Evolutionary conservation across 2,113 vertebrate species (phyloP).

Genomic region (Callorhinus ursinus): DNA sequence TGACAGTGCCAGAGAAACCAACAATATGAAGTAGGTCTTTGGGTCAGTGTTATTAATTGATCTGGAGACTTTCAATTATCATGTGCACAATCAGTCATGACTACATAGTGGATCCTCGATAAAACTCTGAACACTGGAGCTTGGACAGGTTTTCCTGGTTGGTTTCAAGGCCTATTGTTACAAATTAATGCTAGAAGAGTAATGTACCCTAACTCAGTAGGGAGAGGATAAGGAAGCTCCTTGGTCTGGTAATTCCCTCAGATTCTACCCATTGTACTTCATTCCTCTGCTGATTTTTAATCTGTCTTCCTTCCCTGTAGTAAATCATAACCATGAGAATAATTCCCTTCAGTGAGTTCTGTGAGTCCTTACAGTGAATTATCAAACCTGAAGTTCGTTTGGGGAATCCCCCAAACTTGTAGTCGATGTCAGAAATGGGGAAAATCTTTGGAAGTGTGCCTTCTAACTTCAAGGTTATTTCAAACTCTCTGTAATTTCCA

Average conservation of each 20-base stretch:
- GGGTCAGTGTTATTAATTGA: background rate
- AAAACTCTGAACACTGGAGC: background rate
- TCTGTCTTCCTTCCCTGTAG: background rate
- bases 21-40: background rate
- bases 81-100: background rate
- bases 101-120: background rate
- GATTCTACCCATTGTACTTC: background rate
- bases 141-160: background rate
- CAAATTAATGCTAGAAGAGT: background rate
- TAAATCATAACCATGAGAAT: background rate
- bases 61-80: background rate
- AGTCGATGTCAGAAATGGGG: background rate
- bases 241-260: background rate
- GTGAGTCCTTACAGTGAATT: background rate
- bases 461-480: background rate
- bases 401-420: background rate
- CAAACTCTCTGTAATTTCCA: background rate
- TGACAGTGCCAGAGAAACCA: background rate
- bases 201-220: background rate
- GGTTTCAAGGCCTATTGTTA: background rate
- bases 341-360: background rate
- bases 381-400: background rate
- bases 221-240: background rate
- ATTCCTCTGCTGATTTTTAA: background rate
- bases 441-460: background rate